Percentiles rank a stretch among this genome's conserved stretches.
Evolutionary conservation across 2,888 invertebrate species (phyloP).

Genomic region (Callyntrura guangdongensis): DNA sequence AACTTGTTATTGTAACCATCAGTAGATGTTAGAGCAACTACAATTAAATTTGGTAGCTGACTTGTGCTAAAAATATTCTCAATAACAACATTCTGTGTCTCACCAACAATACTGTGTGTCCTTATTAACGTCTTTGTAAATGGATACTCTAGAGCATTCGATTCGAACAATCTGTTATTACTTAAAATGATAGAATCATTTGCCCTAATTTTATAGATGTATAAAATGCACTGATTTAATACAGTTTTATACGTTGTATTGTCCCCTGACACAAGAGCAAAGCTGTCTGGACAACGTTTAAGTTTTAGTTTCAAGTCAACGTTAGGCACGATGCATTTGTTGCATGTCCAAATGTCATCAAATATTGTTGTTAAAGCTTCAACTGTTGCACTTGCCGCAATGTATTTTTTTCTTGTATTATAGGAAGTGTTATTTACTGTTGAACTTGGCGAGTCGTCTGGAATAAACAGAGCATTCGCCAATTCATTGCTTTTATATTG

Average conservation of each 20-base stretch:
- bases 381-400: not conserved
- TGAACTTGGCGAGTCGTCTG: not conserved
- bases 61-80: not conserved
- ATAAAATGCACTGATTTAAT: not conserved
- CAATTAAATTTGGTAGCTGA: not conserved
- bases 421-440: not conserved
- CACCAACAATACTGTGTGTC: not conserved
- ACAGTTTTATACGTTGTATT: not conserved
- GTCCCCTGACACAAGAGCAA: not conserved
- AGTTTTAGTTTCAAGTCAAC: not conserved
- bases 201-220: not conserved
- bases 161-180: not conserved
- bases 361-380: not conserved
- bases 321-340: not conserved
- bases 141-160: not conserved
- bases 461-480: not conserved
- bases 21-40: not conserved
- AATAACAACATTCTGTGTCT: not conserved
- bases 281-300: not conserved
- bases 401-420: not conserved
- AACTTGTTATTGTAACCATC: not conserved
- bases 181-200: not conserved
- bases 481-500: not conserved
- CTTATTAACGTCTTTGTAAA: not conserved
- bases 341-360: not conserved